Base-by-base conservation (phyloP, 2,888 invertebrate genomes). In the Saturnia pavonia region DNA sequence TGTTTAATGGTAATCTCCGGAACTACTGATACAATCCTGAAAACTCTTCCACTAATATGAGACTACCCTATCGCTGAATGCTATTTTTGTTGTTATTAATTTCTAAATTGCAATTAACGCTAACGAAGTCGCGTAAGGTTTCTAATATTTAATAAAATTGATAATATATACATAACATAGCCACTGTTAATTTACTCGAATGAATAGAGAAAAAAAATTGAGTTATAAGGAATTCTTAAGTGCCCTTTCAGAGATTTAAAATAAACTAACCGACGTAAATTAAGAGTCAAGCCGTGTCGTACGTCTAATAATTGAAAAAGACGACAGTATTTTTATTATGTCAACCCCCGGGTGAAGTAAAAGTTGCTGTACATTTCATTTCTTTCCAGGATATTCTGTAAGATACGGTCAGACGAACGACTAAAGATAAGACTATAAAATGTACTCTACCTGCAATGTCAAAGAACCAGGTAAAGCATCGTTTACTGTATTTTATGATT, bases 231-330 rank as follows among this genome's bases (percentile, higher is more conserved):
- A 22, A 22, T 54, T 54, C 6, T 22, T 54, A 54, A 60, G 57
- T 60, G 27, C 6, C 27, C 57, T 14, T 60, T 27, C 25, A 12
- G 4, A 60, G 57, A 14, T 60, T 25, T 60, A 60, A 60, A 60
- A 27, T 19, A 60, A 60, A 60, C 22, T 11, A 54, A 54, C 22
- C 22, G 2, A 22, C 25, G 22, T 57, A 57, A 77, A 78, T 79
- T 77, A 76, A 82, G 75, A 77, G 76, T 78, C 76, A 77, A 72
- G 70, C 71, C 54, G 70, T 77, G 75, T 78, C 84, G 82, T 82
- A 83, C 84, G 77, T 77, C 72, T 77, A 82, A 84, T 87, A 86
- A 88, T 82, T 87, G 85, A 88, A 86, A 86, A 82, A 83, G 83
- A 78, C 82, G 81, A 76, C 75, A 76, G 78, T 81, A 82, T 81